Percentiles rank a stretch among this genome's conserved stretches.
These are phyloP conservation scores for Cercopithecus mona DNA, from an alignment of 2,113 vertebrate genomes.

Conservation along the genomic window DNA sequence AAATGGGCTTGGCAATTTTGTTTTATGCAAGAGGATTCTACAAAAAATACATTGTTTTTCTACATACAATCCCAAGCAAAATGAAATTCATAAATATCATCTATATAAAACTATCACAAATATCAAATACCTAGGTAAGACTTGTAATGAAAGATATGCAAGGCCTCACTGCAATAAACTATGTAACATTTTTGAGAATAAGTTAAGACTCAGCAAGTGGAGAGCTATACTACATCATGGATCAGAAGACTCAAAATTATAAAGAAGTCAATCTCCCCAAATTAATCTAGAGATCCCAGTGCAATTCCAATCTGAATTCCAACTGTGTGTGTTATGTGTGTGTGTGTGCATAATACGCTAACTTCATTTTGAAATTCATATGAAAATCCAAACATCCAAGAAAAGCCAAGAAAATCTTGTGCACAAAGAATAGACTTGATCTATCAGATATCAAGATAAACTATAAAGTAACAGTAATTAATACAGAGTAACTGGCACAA, in stretches of 20 bases:
- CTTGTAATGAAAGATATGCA: not conserved
- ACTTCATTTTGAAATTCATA: constrained; percentile 2
- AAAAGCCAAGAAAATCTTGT: constrained; percentile 27
- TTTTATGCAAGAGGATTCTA: not conserved
- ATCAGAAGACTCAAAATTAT: not conserved
- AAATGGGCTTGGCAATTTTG: not conserved
- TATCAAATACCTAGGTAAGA: constrained; percentile 25
- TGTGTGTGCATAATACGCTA: not conserved
- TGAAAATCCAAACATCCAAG: not conserved
- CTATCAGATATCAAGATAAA: not conserved
- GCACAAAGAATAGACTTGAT: not conserved
- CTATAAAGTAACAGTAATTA: not conserved
- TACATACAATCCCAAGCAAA: not conserved
- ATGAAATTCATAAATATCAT: not conserved
- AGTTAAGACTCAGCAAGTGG: not conserved
- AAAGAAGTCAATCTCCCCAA: not conserved
- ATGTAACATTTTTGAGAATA: not conserved
- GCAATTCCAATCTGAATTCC: not conserved
- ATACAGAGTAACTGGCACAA: not conserved
- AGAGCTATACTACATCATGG: not conserved
- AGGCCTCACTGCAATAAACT: not conserved
- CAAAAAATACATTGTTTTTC: not conserved
- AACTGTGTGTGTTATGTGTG: not conserved
- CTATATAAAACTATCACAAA: not conserved
- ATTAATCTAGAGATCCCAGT: not conserved